Evolutionary conservation across 2,888 invertebrate species (phyloP), one percentile per base, ranked within the genome.

Genomic region (Drosophila sordidula): DNA sequence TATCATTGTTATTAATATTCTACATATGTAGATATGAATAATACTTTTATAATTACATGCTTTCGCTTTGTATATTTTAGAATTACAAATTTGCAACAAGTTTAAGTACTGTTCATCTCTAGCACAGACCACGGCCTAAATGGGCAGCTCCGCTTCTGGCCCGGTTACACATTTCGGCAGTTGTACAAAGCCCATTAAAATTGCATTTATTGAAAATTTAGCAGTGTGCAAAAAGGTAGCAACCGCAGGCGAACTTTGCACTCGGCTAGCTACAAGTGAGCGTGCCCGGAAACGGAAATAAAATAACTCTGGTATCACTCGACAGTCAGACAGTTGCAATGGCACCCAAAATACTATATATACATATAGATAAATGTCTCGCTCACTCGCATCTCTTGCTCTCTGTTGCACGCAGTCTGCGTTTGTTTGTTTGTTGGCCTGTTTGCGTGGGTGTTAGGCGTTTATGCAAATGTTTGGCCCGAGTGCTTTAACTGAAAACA

Each of bases 201-300:
- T 67, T 89, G 84, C 89, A 83, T 90, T 89, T 86, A 88, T 73
- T 75, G 73, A 70, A 75, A 88, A 83, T 89, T 73, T 89, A 88
- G 75, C 73, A 76, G 50, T 72, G 71, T 70, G 80, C 75, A 65
- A 86, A 79, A 78, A 82, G 84, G 77, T 73, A 74, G 67, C 59
- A 73, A 77, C 84, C 84, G 75, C 90, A 81, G 81, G 87, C 68
- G 81, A 61, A 81, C 79, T 87, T 74, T 78, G 76, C 75, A 78
- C 75, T 80, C 41, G 42, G 39, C 62, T 50, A 71, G 69, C 59
- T 66, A 55, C 62, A 76, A 61, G 62, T 66, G 80, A 82, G 77
- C 71, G 70, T 78, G 79, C 46, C 69, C 79, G 89, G 83, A 84
- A 90, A 77, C 84, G 90, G 91, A 90, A 90, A 87, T 88, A 75